Evolutionary conservation across 1,140 invertebrate species (phyloP), one percentile per base, ranked within the genome.

Genomic region (Dysdera silvatica): DNA sequence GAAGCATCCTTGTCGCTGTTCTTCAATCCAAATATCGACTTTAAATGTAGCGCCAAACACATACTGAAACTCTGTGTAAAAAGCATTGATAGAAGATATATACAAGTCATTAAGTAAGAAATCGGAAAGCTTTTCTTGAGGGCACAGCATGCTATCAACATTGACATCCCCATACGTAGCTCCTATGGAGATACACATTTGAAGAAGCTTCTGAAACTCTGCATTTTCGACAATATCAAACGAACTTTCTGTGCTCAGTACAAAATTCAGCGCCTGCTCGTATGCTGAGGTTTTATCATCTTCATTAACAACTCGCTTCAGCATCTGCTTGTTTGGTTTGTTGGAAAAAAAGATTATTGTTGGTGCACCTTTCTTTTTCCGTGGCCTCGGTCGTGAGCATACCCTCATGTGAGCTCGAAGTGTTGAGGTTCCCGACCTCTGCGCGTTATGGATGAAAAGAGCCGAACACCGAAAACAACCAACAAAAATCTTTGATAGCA

Each of bases 91-190:
- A 5, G 59, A 41, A 4, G 51, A 29, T 12, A 54, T 32, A 37
- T 61, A 61, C 16, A 61, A 37, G 20, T 54, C 59, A 28, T 61
- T 54, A 12, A 61, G 16, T 28, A 61, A 54, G 18, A 61, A 54
- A 18, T 41, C 47, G 2, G 59, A 54, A 7, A 61, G 31, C 26
- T 49, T 61, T 5, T 49, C 49, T 12, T 49, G 53, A 5, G 59
- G 49, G 23, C 59, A 61, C 7, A 61, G 18, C 12, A 61, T 31
- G 29, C 49, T 54, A 16, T 61, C 59, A 10, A 61, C 23, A 48
- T 61, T 61, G 10, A 61, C 59, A 54, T 61, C 59, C n/a, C 59
- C 59, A 35, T 61, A 61, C 4, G 48, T 61, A 23, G 49, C 49
- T 7, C 59, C 59, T 14, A 61, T 29, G 2, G 49, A 47, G 26